These are phyloP conservation scores for Lucifuga dentata DNA, from an alignment of 2,113 vertebrate species.

Conservation along the genomic window DNA sequence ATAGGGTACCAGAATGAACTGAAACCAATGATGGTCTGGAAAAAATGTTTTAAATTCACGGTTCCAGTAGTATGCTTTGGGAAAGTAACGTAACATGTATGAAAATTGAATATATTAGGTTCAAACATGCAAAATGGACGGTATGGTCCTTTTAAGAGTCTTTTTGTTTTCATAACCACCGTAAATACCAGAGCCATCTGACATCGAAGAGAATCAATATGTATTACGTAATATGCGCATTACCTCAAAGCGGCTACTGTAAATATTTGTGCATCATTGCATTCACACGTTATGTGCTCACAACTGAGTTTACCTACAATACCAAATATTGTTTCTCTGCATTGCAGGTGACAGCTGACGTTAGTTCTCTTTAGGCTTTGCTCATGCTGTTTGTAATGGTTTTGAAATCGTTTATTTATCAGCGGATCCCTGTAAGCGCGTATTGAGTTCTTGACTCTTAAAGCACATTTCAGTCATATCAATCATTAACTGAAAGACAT, in stretches of 20 bases:
- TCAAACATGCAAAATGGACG: too few relatives aligned
- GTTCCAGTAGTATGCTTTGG: too few relatives aligned
- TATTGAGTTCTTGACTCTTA: constrained; percentile 25
- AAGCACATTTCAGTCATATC: constrained; percentile 42
- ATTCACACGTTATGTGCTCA: constrained; percentile 31
- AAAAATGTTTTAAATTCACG: too few relatives aligned
- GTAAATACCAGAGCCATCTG: constrained; percentile 53
- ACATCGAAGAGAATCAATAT: constrained; percentile 33
- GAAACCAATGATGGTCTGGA: too few relatives aligned
- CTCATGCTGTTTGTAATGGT: constrained; percentile 28
- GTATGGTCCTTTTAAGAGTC: too few relatives aligned
- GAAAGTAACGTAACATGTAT: too few relatives aligned
- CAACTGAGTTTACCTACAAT: constrained; percentile 33
- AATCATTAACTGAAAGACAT: constrained; percentile 63
- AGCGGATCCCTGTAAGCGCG: constrained; percentile 44
- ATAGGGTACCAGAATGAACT: too few relatives aligned
- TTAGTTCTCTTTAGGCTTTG: constrained; percentile 43
- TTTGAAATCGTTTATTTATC: constrained; percentile 55
- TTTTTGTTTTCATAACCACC: constrained; percentile 46
- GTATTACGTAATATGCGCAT: neutral
- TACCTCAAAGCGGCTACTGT: constrained; percentile 60
- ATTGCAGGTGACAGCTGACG: constrained; percentile 30
- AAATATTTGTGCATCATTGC: constrained; percentile 52
- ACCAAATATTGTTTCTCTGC: constrained; percentile 40
- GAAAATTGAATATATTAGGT: too few relatives aligned